phyloP scores from a whole-genome alignment of 2,113 vertebrate genomes.

The Carettochelys insculpta region DNA sequence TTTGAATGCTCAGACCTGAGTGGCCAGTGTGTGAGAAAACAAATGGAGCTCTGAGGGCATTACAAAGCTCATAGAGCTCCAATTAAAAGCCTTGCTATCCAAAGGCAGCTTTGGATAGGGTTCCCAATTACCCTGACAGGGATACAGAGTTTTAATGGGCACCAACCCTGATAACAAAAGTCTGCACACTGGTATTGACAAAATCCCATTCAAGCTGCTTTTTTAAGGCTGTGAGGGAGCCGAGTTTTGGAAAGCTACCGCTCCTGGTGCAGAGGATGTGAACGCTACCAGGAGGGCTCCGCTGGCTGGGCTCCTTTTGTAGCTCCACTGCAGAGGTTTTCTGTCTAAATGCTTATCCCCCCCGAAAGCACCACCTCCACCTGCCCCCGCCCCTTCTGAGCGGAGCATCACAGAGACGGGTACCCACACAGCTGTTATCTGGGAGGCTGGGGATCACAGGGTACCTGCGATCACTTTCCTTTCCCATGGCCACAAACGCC shows the following conservation, averaged over 20 bases:
- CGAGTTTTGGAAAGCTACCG: neutral
- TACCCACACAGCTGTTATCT: neutral
- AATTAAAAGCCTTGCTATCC: slow-evolving; percentile 40
- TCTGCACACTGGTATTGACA: neutral
- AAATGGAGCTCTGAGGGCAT: rapidly evolving
- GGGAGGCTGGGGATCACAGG: neutral
- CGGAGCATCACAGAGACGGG: neutral
- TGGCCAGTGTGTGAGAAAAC: neutral
- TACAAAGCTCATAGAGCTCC: rapidly evolving
- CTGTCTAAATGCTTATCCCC: neutral
- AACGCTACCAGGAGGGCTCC: rapidly evolving
- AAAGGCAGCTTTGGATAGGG: slow-evolving; percentile 9
- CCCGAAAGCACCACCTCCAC: neutral
- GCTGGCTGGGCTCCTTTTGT: rapidly evolving
- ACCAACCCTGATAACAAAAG: neutral
- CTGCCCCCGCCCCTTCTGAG: neutral
- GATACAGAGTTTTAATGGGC: slow-evolving; percentile 41
- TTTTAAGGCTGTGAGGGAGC: rapidly evolving
- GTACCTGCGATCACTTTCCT: neutral
- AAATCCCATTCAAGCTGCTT: slow-evolving; percentile 38
- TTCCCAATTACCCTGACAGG: slow-evolving; percentile 28
- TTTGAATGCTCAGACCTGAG: rapidly evolving
- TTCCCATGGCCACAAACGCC: neutral
- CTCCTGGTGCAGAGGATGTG: rapidly evolving
- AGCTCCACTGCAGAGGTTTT: neutral